Conservation (phyloP, 2,797 vertebrate genomes). For the Leucoraja ocellata region DNA sequence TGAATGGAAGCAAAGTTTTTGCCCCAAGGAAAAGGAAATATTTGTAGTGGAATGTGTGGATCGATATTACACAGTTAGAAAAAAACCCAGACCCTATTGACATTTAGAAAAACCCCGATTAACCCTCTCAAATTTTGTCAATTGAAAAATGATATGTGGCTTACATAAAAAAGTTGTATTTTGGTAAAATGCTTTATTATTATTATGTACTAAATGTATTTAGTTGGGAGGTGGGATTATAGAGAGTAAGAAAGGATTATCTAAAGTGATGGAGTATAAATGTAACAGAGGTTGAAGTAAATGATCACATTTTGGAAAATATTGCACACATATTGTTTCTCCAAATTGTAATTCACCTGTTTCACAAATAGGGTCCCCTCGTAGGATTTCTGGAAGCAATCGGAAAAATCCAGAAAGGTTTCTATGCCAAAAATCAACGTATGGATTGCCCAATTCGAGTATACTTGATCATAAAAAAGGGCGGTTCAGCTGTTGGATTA, state of each 20-base stretch:
- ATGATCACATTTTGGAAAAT: slow-evolving; percentile 15
- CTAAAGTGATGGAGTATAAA: background rate
- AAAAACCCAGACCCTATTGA: background rate
- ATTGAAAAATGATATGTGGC: background rate
- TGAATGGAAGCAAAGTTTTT: background rate
- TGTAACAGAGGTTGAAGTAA: background rate
- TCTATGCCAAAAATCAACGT: slow-evolving; percentile 78
- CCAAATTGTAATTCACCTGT: slow-evolving; percentile 36
- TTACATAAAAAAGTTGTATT: background rate
- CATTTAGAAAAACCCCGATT: background rate
- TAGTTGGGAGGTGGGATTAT: background rate
- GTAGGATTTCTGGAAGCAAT: slow-evolving; percentile 88
- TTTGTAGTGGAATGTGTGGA: background rate
- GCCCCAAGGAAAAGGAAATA: background rate
- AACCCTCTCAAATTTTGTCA: background rate
- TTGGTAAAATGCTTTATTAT: no score
- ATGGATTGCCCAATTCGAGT: slow-evolving; percentile 83
- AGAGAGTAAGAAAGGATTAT: background rate
- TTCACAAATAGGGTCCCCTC: slow-evolving; percentile 71
- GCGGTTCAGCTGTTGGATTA: slow-evolving; percentile 80
- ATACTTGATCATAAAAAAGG: slow-evolving; percentile 84
- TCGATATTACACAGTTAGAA: background rate
- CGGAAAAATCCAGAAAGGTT: slow-evolving; percentile 88
- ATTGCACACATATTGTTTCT: slow-evolving; percentile 30
- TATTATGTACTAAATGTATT: no score